Evolutionary conservation across 2,888 invertebrate species (phyloP).

Genomic region (Theodoxus fluviatilis): DNA sequence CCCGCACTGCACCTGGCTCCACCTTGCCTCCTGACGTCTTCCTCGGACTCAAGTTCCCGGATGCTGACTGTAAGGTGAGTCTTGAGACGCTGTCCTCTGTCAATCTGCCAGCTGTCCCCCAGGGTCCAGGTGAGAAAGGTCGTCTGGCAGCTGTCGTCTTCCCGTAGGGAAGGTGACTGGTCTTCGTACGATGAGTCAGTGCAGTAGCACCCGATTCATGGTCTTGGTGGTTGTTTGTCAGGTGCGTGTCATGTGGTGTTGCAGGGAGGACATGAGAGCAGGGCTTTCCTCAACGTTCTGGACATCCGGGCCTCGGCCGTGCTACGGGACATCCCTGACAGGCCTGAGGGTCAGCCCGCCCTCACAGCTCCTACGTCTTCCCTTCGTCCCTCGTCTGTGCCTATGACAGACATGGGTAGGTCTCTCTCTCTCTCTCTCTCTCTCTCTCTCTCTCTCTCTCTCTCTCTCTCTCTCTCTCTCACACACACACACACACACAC

Average conservation of each 20-base stretch:
- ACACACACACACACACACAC: background rate
- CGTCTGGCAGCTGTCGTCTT: background rate
- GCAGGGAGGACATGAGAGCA: conserved; percentile 26
- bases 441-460: background rate
- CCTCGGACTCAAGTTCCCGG: conserved; percentile 53
- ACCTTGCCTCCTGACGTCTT: conserved; percentile 59
- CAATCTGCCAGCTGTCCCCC: background rate
- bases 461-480: background rate
- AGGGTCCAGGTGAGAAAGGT: background rate
- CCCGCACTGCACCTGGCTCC: conserved; percentile 44
- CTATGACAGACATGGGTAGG: too few relatives aligned
- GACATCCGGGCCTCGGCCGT: conserved; percentile 52
- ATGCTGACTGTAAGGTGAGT: conserved; percentile 25
- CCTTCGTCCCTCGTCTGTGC: too few relatives aligned
- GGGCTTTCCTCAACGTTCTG: conserved; percentile 54
- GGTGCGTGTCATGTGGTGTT: background rate
- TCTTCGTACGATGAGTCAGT: too few relatives aligned
- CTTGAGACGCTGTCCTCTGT: background rate
- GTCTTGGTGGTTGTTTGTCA: background rate
- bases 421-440: conserved; percentile 2
- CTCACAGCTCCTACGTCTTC: too few relatives aligned
- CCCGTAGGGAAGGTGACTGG: too few relatives aligned
- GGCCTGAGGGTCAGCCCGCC: conserved; percentile 31
- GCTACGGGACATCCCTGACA: conserved; percentile 48
- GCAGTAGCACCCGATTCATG: too few relatives aligned